These are phyloP conservation scores for Oryzias melastigma DNA, from an alignment of 2,113 vertebrate genomes.

Conservation along the genomic window DNA sequence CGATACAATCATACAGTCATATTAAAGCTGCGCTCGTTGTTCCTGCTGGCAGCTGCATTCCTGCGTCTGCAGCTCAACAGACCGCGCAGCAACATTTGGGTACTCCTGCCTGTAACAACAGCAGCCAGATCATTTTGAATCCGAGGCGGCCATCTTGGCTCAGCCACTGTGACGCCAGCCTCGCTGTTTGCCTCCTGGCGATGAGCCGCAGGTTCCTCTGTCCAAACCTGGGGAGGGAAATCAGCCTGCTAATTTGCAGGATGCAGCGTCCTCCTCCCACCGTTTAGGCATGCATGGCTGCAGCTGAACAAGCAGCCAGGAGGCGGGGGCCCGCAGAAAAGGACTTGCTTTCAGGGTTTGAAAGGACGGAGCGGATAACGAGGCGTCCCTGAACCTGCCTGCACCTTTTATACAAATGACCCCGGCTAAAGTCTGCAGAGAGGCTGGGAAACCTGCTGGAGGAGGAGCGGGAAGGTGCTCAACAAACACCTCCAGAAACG, in stretches of 20 bases:
- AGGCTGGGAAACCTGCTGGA: slow-evolving; percentile 35
- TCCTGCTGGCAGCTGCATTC: slow-evolving; percentile 1
- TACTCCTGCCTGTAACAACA: slow-evolving; percentile 73
- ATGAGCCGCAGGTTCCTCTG: slow-evolving; percentile 59
- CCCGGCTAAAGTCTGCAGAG: slow-evolving; percentile 32
- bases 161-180: slow-evolving; percentile 41
- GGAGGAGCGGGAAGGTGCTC: background rate
- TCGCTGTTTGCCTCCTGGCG: slow-evolving; percentile 37
- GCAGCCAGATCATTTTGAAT: slow-evolving; percentile 72
- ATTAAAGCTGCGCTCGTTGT: background rate
- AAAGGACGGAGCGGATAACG: slow-evolving; percentile 51
- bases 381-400: slow-evolving; percentile 60
- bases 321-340: slow-evolving; percentile 10
- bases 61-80: slow-evolving; percentile 49
- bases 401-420: slow-evolving; percentile 70
- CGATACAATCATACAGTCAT: background rate
- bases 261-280: slow-evolving; percentile 52
- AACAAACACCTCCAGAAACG: too few species aligned
- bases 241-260: slow-evolving; percentile 77
- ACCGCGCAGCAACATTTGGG: slow-evolving; percentile 70
- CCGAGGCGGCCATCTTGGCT: slow-evolving; percentile 54
- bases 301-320: slow-evolving; percentile 54
- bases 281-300: slow-evolving; percentile 67
- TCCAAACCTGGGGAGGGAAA: slow-evolving; percentile 76
- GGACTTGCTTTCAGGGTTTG: slow-evolving; percentile 52